Evolutionary conservation across 1,140 invertebrate genomes (phyloP), one percentile per base, ranked within the genome.

Genomic region (Cyclina sinensis): DNA sequence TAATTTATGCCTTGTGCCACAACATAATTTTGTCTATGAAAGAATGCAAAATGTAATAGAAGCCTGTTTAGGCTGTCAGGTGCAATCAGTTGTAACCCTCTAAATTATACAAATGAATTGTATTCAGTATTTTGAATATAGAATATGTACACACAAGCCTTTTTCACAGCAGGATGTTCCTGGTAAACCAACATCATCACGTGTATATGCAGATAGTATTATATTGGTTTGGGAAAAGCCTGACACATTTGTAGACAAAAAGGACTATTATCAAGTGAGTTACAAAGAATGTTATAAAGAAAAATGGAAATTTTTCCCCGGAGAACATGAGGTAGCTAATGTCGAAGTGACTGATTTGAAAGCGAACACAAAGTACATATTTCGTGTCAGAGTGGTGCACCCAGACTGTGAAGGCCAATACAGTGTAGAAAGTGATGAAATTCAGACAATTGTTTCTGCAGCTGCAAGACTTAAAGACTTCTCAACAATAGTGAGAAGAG

Each of bases 351-450:
- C 5, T 21, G 57, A 43, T 30, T 5, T 82, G 9, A 82, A 65
- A 59, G n/a, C 80, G 16, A 46, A 82, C 32, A 82, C 80, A n/a
- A 39, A 37, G 80, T 82, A 37, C 39, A 57, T 82, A 21, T 82
- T 82, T 82, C 32, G 62, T n/a, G 54, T 82, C 4, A 39, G 80
- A 62, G 57, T 84, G 1, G 54, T 82, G 30, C 5, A 62, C 54
- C 74, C 65, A 0, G 21, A 86, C 14, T 76, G 70, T n/a, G 89
- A 86, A 32, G 83, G 83, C 3, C 18, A 11, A 21, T 90, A 82
- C 43, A 86, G 89, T 30, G 21, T 54, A 27, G 59, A 7, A 24
- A 82, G 78, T 39, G 68, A 78, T 35, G 37, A 18, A 18, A 32
- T 86, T 18, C 59, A 62, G 24, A 90, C 89, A 35, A 37, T 37